Conservation (phyloP, 1,140 invertebrate genomes). For the Parapsyche elsis region DNA sequence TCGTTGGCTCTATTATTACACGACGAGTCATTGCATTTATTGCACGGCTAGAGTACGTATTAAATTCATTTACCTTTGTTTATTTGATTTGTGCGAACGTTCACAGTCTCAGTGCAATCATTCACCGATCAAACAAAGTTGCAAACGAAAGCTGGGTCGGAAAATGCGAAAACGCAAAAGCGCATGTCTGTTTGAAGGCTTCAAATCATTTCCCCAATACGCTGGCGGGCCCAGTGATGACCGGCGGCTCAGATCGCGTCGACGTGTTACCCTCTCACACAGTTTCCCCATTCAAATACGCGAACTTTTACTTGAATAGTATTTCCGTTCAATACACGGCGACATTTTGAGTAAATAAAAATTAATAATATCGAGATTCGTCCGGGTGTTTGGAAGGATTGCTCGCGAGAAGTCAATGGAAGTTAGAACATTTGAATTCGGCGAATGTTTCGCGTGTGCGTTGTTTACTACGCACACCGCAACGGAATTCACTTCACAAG, state of each 20-base stretch:
- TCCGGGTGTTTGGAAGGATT: neutral
- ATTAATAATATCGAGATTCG: neutral
- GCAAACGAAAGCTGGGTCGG: neutral
- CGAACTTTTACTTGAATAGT: neutral
- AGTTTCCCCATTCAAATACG: neutral
- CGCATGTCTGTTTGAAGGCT: slow-evolving; percentile 25
- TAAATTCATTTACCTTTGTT: no score
- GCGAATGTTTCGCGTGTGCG: no score
- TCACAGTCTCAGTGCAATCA: no score
- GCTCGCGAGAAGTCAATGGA: no score
- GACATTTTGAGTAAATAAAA: neutral
- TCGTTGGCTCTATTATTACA: no score
- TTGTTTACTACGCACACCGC: no score
- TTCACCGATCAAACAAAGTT: no score
- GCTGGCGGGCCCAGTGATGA: neutral
- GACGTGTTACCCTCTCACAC: neutral
- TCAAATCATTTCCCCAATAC: slow-evolving; percentile 23
- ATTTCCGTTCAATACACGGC: neutral
- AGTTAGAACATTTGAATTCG: no score
- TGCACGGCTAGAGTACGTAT: no score
- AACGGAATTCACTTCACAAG: no score
- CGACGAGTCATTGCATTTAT: no score
- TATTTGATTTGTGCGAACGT: no score
- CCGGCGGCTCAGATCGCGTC: neutral
- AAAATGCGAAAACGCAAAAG: slow-evolving; percentile 7